Percentiles rank a stretch among this genome's conserved stretches.
Evolutionary conservation across 2,113 vertebrate species (phyloP).

Genomic region (Atherinomorus stipes): DNA sequence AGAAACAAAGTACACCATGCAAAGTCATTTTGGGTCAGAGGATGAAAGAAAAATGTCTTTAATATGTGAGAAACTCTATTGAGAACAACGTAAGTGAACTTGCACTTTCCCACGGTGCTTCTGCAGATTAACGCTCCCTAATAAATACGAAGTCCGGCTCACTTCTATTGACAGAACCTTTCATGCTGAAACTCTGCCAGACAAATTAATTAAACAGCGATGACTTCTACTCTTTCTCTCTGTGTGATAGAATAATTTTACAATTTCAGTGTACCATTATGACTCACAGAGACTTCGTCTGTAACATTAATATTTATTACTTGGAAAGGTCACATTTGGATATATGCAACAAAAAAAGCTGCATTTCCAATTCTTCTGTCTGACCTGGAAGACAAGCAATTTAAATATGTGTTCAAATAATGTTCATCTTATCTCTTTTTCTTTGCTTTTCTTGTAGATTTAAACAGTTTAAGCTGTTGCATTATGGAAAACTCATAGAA

Average conservation of each 20-base stretch:
- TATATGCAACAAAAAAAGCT: no score
- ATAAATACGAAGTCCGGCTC: conserved; percentile 35
- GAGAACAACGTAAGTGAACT: conserved; percentile 39
- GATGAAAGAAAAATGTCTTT: neutral
- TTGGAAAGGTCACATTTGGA: no score
- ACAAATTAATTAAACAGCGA: conserved; percentile 8
- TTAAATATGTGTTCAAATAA: no score
- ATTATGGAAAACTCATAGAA: no score
- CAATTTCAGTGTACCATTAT: neutral
- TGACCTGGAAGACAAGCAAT: no score
- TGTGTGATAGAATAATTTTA: neutral
- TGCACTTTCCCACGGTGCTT: conserved; percentile 36
- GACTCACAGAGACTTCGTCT: neutral
- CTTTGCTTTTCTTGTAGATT: no score
- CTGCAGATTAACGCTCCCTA: conserved; percentile 52
- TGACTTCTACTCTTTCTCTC: neutral
- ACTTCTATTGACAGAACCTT: conserved; percentile 45
- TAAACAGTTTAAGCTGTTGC: no score
- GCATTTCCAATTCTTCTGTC: no score
- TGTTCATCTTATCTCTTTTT: no score
- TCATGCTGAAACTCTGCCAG: conserved; percentile 1
- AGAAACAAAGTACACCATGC: neutral
- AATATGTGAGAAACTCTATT: conserved; percentile 1
- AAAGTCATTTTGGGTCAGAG: neutral
- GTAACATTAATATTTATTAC: neutral